phyloP scores from a whole-genome alignment of 2,113 vertebrate species.

The Coreoperca whiteheadi region DNA sequence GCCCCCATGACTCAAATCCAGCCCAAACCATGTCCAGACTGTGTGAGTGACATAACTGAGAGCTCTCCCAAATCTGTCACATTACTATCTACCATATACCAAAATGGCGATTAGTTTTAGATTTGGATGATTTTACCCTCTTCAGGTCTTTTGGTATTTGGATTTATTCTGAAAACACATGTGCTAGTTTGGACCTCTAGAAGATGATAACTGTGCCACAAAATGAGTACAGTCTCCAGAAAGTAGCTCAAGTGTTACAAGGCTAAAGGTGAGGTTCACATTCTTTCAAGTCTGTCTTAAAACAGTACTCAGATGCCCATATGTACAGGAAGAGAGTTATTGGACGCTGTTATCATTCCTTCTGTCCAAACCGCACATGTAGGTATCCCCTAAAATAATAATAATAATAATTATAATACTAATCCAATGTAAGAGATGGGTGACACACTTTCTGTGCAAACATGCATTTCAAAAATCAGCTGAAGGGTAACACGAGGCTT shows the following conservation, averaged over 20 bases:
- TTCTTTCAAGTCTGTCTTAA: conserved; percentile 6
- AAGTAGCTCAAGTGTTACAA: not conserved
- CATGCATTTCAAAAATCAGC: too few species aligned
- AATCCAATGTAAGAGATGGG: not conserved
- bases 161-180: not conserved
- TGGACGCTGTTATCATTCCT: not conserved
- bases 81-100: not conserved
- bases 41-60: conserved; percentile 5
- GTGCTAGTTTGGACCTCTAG: conserved; percentile 52
- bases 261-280: conserved; percentile 33
- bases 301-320: not conserved
- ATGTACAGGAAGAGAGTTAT: not conserved
- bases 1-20: conserved; percentile 72
- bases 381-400: too few species aligned
- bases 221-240: conserved; percentile 26
- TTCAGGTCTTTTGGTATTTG: conserved; percentile 27
- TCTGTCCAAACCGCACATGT: not conserved
- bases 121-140: conserved; percentile 20
- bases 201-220: conserved; percentile 14
- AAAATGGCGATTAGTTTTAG: not conserved
- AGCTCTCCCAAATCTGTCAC: conserved; percentile 1
- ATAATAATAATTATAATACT: too few species aligned
- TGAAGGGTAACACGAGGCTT: not conserved
- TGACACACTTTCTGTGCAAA: not conserved
- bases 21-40: conserved; percentile 35